Conservation (phyloP, 2,888 invertebrate species). For the Melieria crassipennis region DNA sequence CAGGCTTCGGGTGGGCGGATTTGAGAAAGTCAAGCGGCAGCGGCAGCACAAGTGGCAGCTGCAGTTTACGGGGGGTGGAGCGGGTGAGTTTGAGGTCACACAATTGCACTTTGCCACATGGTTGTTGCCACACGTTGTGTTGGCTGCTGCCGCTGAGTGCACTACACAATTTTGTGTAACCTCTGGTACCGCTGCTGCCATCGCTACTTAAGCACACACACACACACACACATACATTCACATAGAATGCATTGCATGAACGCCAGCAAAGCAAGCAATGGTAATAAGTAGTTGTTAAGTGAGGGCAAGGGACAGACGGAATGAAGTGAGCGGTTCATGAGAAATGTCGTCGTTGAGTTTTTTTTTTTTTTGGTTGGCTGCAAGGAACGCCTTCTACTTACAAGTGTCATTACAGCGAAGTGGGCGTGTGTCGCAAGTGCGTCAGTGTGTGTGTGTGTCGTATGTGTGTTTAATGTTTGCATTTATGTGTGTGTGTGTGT, state of each 20-base stretch:
- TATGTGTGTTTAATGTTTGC: not conserved
- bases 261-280: not conserved
- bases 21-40: too few relatives aligned
- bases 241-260: conserved; percentile 10
- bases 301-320: too few relatives aligned
- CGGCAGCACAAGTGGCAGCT: too few relatives aligned
- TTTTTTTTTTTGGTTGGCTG: not conserved
- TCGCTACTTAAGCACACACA: not conserved
- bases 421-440: conserved; percentile 7
- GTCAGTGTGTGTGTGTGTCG: not conserved
- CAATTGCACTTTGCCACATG: conserved; percentile 9
- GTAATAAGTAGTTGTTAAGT: too few relatives aligned
- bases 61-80: too few relatives aligned
- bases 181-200: not conserved
- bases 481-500: not conserved
- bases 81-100: not conserved
- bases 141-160: not conserved
- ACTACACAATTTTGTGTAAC: not conserved
- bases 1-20: too few relatives aligned
- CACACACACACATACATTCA: not conserved
- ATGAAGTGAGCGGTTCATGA: too few relatives aligned
- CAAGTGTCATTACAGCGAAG: conserved; percentile 23
- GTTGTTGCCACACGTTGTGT: conserved; percentile 3
- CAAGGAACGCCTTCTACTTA: conserved; percentile 12
- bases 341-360: not conserved